These are phyloP conservation scores for Gulo gulo DNA, from an alignment of 2,113 vertebrate species.

Conservation along the genomic window DNA sequence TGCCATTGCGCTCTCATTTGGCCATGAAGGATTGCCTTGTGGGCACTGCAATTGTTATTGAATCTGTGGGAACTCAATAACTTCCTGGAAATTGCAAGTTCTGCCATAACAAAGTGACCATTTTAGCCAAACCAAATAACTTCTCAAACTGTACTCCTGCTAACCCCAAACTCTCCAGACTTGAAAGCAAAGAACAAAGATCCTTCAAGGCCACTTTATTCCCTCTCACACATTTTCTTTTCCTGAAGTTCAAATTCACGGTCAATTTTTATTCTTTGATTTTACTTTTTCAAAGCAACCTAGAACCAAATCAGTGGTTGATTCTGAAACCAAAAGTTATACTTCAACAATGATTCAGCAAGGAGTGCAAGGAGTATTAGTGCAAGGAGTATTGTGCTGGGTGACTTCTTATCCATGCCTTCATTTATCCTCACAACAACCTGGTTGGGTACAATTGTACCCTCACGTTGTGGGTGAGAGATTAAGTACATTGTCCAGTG, in stretches of 20 bases:
- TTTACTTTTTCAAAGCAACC: conserved; percentile 25
- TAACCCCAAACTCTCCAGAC: not conserved
- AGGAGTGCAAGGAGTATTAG: not conserved
- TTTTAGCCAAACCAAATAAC: conserved; percentile 60
- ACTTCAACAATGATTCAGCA: conserved; percentile 3
- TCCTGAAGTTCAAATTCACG: conserved; percentile 13
- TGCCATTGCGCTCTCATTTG: not conserved
- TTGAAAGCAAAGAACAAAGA: not conserved
- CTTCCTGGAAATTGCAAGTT: conserved; percentile 62
- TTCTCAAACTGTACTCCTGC: not conserved
- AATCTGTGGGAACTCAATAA: conserved; percentile 42
- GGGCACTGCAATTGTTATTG: conserved; percentile 19
- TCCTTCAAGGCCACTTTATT: not conserved
- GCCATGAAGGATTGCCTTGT: not conserved
- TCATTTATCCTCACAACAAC: not conserved
- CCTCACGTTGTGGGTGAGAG: not conserved
- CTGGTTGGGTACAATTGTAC: not conserved
- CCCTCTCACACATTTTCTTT: conserved; percentile 16
- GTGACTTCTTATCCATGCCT: not conserved
- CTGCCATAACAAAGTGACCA: not conserved
- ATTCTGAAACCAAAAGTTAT: not conserved
- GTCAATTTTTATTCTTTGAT: conserved; percentile 11
- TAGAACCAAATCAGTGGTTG: not conserved
- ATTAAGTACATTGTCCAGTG: not conserved
- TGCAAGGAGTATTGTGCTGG: not conserved